Conservation (phyloP, 1,140 invertebrate genomes). For the Parapsyche elsis region DNA sequence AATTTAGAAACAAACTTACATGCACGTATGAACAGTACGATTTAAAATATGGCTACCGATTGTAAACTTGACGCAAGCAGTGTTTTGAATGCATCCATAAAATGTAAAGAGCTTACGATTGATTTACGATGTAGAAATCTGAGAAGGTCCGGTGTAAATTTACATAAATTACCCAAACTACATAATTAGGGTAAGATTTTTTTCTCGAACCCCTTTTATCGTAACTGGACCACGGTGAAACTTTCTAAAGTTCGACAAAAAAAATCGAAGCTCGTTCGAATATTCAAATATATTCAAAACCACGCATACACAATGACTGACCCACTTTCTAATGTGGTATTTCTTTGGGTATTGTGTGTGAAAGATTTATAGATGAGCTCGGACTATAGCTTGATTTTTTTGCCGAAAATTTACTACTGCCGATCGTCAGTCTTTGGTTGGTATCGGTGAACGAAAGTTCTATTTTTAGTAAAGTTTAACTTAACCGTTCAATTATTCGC, state of each 20-base stretch:
- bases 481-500: background rate
- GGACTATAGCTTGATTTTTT: constrained; percentile 41
- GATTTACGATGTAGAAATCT: constrained; percentile 1
- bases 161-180: background rate
- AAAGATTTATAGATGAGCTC: constrained; percentile 47
- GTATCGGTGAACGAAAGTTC: constrained; percentile 23
- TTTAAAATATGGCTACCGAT: no score
- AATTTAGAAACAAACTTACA: no score
- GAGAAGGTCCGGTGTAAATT: background rate
- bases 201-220: constrained; percentile 46
- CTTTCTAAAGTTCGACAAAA: constrained; percentile 51
- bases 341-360: constrained; percentile 38
- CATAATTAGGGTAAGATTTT: constrained; percentile 40
- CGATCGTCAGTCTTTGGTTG: constrained; percentile 13
- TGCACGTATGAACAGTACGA: no score
- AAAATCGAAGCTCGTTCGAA: constrained; percentile 22
- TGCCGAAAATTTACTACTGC: background rate
- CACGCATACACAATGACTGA: constrained; percentile 42
- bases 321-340: constrained; percentile 52
- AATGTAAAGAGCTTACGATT: background rate
- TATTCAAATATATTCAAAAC: constrained; percentile 54
- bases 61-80: no score
- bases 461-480: background rate
- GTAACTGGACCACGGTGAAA: constrained; percentile 3
- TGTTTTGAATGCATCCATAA: background rate